Conservation (phyloP, 2,797 vertebrate species). For the Decapterus maruadsi region DNA sequence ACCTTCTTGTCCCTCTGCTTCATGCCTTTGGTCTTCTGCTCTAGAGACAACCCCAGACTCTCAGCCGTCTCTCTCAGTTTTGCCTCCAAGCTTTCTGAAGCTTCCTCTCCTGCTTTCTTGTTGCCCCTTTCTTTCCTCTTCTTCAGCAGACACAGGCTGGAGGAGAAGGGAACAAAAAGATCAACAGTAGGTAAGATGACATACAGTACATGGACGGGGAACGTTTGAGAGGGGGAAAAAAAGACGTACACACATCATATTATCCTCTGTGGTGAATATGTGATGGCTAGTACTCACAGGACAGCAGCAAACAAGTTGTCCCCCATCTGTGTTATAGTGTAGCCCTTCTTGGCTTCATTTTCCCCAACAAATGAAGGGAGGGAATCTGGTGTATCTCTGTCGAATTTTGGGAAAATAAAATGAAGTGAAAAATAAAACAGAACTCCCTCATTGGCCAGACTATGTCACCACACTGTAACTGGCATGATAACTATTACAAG, state of each 20-base stretch:
- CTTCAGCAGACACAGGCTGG: slow-evolving; percentile 89
- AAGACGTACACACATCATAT: background rate
- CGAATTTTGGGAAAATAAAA: slow-evolving; percentile 11
- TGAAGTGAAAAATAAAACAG: too few species aligned
- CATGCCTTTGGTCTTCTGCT: slow-evolving; percentile 92
- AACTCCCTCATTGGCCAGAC: background rate
- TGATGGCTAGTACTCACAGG: slow-evolving; percentile 86
- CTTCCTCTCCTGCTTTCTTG: slow-evolving; percentile 78
- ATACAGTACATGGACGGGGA: background rate
- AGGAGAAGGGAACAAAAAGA: background rate
- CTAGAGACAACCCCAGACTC: slow-evolving; percentile 89
- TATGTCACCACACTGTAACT: background rate
- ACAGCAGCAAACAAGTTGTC: slow-evolving; percentile 96
- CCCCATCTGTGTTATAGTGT: slow-evolving; percentile 90
- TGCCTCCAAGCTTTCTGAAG: slow-evolving; percentile 87
- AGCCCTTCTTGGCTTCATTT: slow-evolving; percentile 93
- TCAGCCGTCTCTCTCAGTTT: slow-evolving; percentile 88
- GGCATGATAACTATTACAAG: background rate
- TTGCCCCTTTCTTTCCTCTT: slow-evolving; percentile 87
- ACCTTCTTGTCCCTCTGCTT: slow-evolving; percentile 96
- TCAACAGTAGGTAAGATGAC: background rate
- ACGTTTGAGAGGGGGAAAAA: background rate
- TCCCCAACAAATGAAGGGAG: slow-evolving; percentile 92
- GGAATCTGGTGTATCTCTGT: slow-evolving; percentile 92
- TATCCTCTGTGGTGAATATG: background rate